A percentile compares a stretch with the other conserved stretches of the same genome.
phyloP scores from a whole-genome alignment of 92 coral and sea anemone species.

The Virgularia gustaviana region DNA sequence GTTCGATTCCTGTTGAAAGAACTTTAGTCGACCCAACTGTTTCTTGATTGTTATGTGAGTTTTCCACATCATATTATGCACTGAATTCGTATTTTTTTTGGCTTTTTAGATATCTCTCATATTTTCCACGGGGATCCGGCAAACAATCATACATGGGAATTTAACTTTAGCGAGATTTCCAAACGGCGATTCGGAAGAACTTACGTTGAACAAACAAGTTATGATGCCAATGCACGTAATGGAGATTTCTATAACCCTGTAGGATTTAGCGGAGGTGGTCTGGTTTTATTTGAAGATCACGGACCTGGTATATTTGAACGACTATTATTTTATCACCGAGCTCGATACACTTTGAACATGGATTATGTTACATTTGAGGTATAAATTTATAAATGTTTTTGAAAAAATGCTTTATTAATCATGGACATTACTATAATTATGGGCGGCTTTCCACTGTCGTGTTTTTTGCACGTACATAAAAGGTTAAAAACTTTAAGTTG shows the following conservation, averaged over 20 bases:
- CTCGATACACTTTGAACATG: background rate
- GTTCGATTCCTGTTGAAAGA: no score
- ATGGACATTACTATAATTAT: background rate
- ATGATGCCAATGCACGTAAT: slow-evolving; percentile 6
- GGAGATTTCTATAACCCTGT: slow-evolving; percentile 19
- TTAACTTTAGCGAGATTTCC: background rate
- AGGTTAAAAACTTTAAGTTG: background rate
- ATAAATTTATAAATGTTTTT: background rate
- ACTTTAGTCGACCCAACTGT: no score
- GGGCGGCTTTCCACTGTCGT: no score
- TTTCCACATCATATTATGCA: no score
- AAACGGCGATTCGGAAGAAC: slow-evolving; percentile 24
- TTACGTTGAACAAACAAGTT: slow-evolving; percentile 12
- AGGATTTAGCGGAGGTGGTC: background rate
- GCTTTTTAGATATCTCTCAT: slow-evolving; percentile 13
- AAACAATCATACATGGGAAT: slow-evolving; percentile 7
- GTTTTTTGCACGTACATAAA: background rate
- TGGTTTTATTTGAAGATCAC: slow-evolving; percentile 13
- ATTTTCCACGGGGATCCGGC: slow-evolving; percentile 9
- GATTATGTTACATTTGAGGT: slow-evolving; percentile 13
- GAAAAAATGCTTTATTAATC: background rate
- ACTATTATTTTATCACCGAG: background rate
- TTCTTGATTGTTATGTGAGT: no score
- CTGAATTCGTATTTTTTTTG: no score
- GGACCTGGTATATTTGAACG: slow-evolving; percentile 9